Evolutionary conservation across 2,113 vertebrate species (phyloP).

Genomic region (Capreolus pygargus): DNA sequence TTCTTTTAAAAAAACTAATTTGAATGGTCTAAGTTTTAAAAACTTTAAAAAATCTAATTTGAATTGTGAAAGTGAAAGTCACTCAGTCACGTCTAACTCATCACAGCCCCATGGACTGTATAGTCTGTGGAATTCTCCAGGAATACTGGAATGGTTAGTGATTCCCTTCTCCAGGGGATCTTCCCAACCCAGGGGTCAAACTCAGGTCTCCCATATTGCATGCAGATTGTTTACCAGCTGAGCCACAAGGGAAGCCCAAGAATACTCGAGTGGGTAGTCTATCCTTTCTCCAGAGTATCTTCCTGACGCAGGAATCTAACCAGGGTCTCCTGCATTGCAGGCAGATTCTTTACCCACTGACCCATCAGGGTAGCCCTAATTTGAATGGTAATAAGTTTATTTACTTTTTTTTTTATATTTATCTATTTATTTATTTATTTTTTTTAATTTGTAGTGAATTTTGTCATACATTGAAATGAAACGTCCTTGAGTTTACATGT

Average conservation of each 20-base stretch:
- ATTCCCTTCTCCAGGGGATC: not conserved
- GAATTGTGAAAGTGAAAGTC: not conserved
- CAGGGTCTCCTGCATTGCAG: accelerated
- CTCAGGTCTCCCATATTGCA: not conserved
- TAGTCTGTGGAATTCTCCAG: not conserved
- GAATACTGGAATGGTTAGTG: not conserved
- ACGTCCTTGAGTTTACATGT: no score
- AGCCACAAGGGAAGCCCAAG: not conserved
- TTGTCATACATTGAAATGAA: no score
- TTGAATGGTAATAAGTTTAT: not conserved
- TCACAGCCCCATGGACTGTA: not conserved
- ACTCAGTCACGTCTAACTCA: not conserved
- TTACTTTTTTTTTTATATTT: no score
- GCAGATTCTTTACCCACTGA: not conserved
- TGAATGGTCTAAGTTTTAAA: not conserved
- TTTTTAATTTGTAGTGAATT: no score
- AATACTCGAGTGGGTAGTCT: not conserved
- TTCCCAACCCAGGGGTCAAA: not conserved
- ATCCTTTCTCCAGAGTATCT: not conserved
- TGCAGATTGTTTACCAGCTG: not conserved
- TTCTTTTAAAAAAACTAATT: not conserved
- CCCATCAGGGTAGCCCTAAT: not conserved
- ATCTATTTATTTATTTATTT: no score
- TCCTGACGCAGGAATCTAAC: not conserved
- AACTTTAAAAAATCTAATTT: not conserved